Evolutionary conservation across 2,797 vertebrate species (phyloP).

Genomic region (Cossypha niveicapilla): DNA sequence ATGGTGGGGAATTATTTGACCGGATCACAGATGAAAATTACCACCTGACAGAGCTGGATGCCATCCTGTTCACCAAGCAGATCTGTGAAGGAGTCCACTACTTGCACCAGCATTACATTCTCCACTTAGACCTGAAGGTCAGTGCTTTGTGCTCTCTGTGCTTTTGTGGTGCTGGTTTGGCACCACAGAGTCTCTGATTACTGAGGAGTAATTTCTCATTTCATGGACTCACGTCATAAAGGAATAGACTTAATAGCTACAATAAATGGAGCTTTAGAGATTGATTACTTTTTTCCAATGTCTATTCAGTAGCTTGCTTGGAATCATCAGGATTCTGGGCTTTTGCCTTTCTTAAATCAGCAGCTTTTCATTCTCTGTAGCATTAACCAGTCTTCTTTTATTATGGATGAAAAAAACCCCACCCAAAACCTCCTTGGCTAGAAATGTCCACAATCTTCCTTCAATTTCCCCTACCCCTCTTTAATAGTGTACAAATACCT

Average conservation of each 20-base stretch:
- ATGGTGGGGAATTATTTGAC: constrained; percentile 87
- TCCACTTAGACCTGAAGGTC: constrained; percentile 89
- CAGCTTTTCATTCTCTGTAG: background rate
- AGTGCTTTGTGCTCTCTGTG: background rate
- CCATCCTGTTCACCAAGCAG: constrained; percentile 83
- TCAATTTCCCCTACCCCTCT: background rate
- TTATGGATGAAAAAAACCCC: fast-evolving
- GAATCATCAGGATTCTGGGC: background rate
- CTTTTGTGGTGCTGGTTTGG: background rate
- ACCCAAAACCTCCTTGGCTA: background rate
- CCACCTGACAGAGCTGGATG: constrained; percentile 83
- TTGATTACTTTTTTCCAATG: background rate
- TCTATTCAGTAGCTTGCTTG: background rate
- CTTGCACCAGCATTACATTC: constrained; percentile 88
- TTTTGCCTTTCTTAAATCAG: background rate
- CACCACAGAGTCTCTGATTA: background rate
- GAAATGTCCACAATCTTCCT: background rate
- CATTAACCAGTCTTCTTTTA: background rate
- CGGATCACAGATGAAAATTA: constrained; percentile 85
- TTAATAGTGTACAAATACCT: background rate
- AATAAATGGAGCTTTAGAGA: background rate
- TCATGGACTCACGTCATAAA: background rate
- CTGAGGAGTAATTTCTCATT: background rate
- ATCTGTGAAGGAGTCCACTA: constrained; percentile 87
- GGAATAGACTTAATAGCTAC: background rate